These are phyloP conservation scores for Malurus cyaneus DNA, from an alignment of 2,113 vertebrate species.

Conservation along the genomic window DNA sequence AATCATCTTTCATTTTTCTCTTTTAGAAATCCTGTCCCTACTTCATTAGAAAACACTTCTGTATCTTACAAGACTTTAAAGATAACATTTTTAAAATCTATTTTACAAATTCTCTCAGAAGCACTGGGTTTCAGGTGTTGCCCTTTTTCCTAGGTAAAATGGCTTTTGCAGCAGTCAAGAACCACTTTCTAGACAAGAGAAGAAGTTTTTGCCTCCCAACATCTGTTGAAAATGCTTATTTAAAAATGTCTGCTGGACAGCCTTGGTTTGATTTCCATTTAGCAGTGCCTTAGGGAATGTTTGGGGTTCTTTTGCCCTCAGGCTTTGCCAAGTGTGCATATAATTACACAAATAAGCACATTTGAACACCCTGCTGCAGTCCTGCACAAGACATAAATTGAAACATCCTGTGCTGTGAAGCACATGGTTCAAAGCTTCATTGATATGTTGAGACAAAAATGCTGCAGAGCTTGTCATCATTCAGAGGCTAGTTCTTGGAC, in stretches of 20 bases:
- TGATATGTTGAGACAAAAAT: neutral
- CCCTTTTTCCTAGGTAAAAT: neutral
- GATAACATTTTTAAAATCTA: neutral
- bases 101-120: neutral
- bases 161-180: neutral
- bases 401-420: neutral
- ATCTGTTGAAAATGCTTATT: neutral
- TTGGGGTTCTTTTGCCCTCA: neutral
- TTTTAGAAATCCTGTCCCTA: neutral
- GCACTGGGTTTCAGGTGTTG: neutral
- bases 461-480: neutral
- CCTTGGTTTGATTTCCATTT: neutral
- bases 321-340: neutral
- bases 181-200: neutral
- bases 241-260: neutral
- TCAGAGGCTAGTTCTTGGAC: neutral
- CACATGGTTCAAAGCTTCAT: rapidly evolving
- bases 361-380: neutral
- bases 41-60: neutral
- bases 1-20: neutral
- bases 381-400: neutral
- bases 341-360: neutral
- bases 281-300: neutral
- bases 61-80: neutral
- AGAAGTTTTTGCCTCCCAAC: neutral